Percentiles rank a stretch among this genome's conserved stretches.
Conservation (phyloP, 2,113 vertebrate species). For the Tylochromis polylepis region DNA sequence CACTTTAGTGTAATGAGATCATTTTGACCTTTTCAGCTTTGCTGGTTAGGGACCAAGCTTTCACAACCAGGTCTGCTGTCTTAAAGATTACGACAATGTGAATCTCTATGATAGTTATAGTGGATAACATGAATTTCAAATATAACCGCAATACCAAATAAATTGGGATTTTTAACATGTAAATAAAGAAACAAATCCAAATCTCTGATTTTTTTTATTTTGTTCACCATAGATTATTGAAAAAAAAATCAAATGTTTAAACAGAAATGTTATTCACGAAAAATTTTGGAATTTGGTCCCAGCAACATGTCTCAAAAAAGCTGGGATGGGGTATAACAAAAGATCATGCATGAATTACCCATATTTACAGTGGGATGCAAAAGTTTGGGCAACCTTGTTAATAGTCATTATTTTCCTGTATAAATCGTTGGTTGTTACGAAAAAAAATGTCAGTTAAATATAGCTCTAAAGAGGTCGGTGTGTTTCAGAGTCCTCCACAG, state of each 20-base stretch:
- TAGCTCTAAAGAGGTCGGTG: neutral
- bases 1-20: neutral
- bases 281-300: neutral
- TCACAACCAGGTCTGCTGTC: neutral
- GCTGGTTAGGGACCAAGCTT: neutral
- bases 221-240: neutral
- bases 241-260: accelerated
- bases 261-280: neutral
- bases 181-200: neutral
- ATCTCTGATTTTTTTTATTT: neutral
- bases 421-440: too few relatives aligned
- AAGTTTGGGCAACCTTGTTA: too few relatives aligned
- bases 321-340: neutral
- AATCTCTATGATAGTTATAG: neutral
- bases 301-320: neutral
- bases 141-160: neutral
- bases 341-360: neutral
- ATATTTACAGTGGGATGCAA: too few relatives aligned
- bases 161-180: neutral
- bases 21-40: neutral
- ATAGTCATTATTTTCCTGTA: too few relatives aligned
- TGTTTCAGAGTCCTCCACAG: neutral
- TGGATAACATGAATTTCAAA: neutral
- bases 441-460: too few relatives aligned
- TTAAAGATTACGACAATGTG: neutral